Base-by-base conservation (phyloP, 2,888 invertebrate genomes). In the Micoletzkya japonica region DNA sequence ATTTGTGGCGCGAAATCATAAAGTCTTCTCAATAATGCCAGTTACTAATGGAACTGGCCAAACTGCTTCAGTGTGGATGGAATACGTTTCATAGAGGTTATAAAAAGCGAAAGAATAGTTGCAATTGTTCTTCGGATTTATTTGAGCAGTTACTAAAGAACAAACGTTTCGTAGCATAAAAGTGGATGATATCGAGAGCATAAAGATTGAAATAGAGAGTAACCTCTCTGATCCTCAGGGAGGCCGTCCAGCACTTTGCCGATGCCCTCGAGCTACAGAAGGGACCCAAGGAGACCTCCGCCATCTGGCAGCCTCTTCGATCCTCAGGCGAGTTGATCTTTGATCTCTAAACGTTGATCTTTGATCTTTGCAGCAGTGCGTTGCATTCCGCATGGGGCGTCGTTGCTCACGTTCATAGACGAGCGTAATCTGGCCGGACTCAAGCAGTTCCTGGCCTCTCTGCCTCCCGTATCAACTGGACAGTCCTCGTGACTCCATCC, bases 181-280 rank as follows among this genome's bases (percentile, higher is more conserved):
- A n/a, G n/a, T n/a, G n/a, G n/a, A n/a, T n/a, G n/a, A n/a, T n/a
- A n/a, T n/a, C n/a, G n/a, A n/a, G n/a, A n/a, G n/a, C n/a, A n/a
- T n/a, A n/a, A n/a, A n/a, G n/a, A n/a, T n/a, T n/a, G n/a, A n/a
- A 44, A 20, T 44, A 44, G 44, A 44, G 44, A 10, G 44, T 44
- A 44, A 44, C 44, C 44, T 44, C 44, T 44, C 44, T 14, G 20
- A 14, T n/a, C 44, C 32, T 30, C 58, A 68, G 91, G 84, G 92
- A 97, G 88, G 95, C 97, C 6, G 93, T 92, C 20, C 95, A 96
- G 86, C 97, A 98, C 88, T 92, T 98, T 82, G 87, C 97, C 61
- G 91, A 92, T 3, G 95, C 96, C 0, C 88, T 98, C 49, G 95
- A 94, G 87, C 92, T 95, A 86, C 97, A 98, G 88, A 90, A 92